These are phyloP conservation scores for Maniola hyperantus DNA, from an alignment of 2,888 invertebrate species.

Conservation along the genomic window DNA sequence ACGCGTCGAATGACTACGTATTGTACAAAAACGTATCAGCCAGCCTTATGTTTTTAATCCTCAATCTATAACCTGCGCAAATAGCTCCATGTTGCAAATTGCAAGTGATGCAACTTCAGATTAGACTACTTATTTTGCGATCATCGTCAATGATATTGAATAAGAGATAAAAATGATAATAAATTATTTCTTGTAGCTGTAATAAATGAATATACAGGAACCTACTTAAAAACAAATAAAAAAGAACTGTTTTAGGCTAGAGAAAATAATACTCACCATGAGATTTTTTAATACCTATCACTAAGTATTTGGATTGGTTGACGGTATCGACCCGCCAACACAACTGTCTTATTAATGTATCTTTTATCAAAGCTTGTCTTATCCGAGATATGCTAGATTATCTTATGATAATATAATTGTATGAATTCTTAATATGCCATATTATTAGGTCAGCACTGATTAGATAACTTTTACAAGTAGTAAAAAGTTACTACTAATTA, in stretches of 20 bases:
- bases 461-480: constrained; percentile 28
- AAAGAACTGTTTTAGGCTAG: too few relatives aligned
- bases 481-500: too few relatives aligned
- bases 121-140: too few relatives aligned
- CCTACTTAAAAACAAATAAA: too few relatives aligned
- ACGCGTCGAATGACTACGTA: too few relatives aligned
- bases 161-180: too few relatives aligned
- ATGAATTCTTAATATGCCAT: constrained; percentile 50
- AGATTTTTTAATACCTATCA: constrained; percentile 47
- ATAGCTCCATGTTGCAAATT: too few relatives aligned
- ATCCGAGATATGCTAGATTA: constrained; percentile 65
- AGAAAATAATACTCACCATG: constrained; percentile 34
- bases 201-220: neutral
- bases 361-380: constrained; percentile 55
- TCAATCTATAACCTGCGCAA: too few relatives aligned
- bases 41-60: too few relatives aligned
- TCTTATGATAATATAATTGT: constrained; percentile 61
- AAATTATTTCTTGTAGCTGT: neutral
- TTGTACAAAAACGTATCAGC: too few relatives aligned
- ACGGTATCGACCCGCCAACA: constrained; percentile 60
- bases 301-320: constrained; percentile 51
- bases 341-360: constrained; percentile 60
- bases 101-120: too few relatives aligned
- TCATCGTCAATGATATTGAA: too few relatives aligned
- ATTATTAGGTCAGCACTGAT: constrained; percentile 55